These are phyloP conservation scores for Myodes glareolus DNA, from an alignment of 2,113 vertebrate genomes.

Conservation along the genomic window DNA sequence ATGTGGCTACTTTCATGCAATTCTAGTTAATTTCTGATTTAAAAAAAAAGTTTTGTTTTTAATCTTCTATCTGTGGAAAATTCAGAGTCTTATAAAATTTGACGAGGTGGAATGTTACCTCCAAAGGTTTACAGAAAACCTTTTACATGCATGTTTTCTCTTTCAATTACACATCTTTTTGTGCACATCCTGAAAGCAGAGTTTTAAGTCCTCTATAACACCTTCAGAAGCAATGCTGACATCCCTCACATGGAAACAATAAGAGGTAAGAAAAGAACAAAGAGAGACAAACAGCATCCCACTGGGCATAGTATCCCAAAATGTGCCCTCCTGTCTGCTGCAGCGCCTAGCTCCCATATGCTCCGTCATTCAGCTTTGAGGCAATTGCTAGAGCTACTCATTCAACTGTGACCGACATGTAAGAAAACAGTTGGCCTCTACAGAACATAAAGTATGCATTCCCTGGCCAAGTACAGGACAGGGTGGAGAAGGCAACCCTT, in stretches of 20 bases:
- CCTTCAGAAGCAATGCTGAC: neutral
- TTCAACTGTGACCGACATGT: neutral
- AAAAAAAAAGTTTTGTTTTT: conserved; percentile 14
- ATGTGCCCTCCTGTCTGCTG: neutral
- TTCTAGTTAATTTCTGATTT: neutral
- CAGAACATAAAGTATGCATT: neutral
- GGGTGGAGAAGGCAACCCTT: neutral
- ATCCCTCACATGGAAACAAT: neutral
- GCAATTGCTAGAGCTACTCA: neutral
- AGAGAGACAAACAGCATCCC: neutral
- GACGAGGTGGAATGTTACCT: neutral
- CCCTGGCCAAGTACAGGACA: neutral
- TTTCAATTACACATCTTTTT: neutral
- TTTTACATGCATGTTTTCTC: neutral
- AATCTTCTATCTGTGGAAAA: conserved; percentile 48
- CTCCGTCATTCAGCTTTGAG: neutral
- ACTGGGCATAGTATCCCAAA: neutral
- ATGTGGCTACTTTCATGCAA: neutral
- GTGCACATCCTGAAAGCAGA: conserved; percentile 11
- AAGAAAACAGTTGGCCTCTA: neutral
- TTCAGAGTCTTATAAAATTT: conserved; percentile 22
- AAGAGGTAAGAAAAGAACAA: conserved; percentile 16
- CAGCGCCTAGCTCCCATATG: neutral
- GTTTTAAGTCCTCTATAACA: conserved; percentile 16
- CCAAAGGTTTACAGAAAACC: neutral